Percentiles rank a stretch among this genome's conserved stretches.
Evolutionary conservation across 64 coral and sea anemone species (phyloP).

Genomic region (Acropora yongei): DNA sequence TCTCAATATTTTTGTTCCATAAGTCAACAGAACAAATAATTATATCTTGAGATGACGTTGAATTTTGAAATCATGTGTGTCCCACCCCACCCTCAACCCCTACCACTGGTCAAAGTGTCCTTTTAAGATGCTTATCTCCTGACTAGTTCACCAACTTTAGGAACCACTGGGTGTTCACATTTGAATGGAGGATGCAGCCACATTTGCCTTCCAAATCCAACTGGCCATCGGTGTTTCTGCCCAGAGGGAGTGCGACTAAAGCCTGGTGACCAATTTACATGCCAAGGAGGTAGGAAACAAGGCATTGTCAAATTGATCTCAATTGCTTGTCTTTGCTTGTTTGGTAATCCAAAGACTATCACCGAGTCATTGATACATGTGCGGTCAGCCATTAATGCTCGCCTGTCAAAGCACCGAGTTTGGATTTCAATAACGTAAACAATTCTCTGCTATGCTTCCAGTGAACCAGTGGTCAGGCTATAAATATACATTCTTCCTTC

Average conservation of each 20-base stretch:
- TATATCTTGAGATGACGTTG: background rate
- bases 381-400: background rate
- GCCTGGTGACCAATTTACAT: conserved; percentile 39
- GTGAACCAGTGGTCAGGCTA: background rate
- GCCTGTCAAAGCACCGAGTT: conserved; percentile 1
- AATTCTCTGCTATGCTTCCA: background rate
- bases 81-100: background rate
- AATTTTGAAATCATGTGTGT: conserved; percentile 7
- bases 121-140: background rate
- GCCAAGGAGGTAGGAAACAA: conserved; percentile 65
- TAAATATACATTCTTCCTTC: background rate
- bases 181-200: conserved; percentile 71
- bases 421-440: background rate
- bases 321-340: background rate
- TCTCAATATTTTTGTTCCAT: background rate
- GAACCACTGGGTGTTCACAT: conserved; percentile 37
- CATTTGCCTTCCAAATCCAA: conserved; percentile 59
- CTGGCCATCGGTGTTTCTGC: conserved; percentile 53
- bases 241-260: conserved; percentile 49
- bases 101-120: background rate
- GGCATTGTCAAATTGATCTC: background rate
- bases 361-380: background rate
- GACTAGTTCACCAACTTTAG: background rate
- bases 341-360: background rate
- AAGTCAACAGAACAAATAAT: conserved; percentile 5